Evolutionary conservation across 2,888 invertebrate species (phyloP), one percentile per base, ranked within the genome.

Genomic region (Agriotes lineatus): DNA sequence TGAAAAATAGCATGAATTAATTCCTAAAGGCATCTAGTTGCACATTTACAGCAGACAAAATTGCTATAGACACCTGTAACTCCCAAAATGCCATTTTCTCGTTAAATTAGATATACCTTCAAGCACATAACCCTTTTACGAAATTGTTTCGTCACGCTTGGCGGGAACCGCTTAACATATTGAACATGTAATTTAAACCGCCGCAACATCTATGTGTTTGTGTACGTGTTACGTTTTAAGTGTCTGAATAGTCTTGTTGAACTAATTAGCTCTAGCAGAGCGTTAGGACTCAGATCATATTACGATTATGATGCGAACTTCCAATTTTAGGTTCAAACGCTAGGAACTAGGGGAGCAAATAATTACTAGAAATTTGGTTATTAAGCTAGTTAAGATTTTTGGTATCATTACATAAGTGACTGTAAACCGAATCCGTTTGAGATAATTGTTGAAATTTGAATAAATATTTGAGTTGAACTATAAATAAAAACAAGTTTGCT

Each of bases 21-120:
- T n/a, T n/a, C n/a, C n/a, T n/a, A n/a, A n/a, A n/a, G n/a, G n/a
- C n/a, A n/a, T n/a, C n/a, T 14, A 52, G 33, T 52, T 33, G 33
- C 33, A 52, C 52, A 52, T 30, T 52, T 52, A 33, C 52, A 33
- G 30, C 52, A 19, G 37, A 37, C 45, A 52, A 61, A 61, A 61
- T 61, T 61, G 37, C 35, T 39, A n/a, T 22, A 10, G 52, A 61
- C 37, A 50, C 37, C 14, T n/a, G 39, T 20, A 50, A 61, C 35
- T 66, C 60, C 56, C 60, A 22, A 12, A 44, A 35, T 60, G 52
- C 66, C 60, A 66, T 66, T 66, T 59, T 52, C 66, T 66, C 66
- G 42, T 66, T 66, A 66, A 66, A 60, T 66, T 66, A 66, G 54
- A 44, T 22, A 44, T 44, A 50, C 61, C 33, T 10, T 5, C 61